A percentile compares a stretch with the other conserved stretches of the same genome.
Evolutionary conservation across 2,797 vertebrate genomes (phyloP).

Genomic region (Mus caroli): DNA sequence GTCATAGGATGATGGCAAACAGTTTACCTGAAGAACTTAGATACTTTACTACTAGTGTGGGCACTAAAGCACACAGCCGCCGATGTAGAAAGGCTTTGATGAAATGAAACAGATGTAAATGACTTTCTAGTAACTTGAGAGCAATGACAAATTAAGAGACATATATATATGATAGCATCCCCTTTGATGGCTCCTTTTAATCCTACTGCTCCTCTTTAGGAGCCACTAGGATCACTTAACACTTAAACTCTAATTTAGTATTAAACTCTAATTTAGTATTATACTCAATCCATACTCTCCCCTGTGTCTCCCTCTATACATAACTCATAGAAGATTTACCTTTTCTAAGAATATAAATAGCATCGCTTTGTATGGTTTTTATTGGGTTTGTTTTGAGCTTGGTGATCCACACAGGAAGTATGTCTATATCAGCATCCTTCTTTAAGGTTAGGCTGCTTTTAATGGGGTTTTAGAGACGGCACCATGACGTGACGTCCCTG

Average conservation of each 20-base stretch:
- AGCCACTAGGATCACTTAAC: neutral
- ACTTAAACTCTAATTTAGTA: neutral
- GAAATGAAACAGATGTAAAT: neutral
- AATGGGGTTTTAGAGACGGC: neutral
- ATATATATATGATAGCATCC: neutral
- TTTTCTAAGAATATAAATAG: slow-evolving; percentile 30
- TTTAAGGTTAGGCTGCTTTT: neutral
- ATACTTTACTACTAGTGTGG: neutral
- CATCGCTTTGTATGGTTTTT: neutral
- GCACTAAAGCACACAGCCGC: neutral
- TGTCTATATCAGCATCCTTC: neutral
- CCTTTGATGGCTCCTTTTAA: neutral
- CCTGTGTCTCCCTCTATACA: neutral
- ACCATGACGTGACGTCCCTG: neutral
- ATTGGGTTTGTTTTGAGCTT: neutral
- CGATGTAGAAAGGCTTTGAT: neutral
- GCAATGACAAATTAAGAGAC: neutral
- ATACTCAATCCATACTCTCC: neutral
- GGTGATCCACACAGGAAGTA: neutral
- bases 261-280: neutral
- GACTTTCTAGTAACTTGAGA: neutral
- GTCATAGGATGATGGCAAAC: neutral
- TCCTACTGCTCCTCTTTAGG: neutral
- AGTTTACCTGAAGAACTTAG: neutral
- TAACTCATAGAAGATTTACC: neutral